Conservation (phyloP, 1,140 invertebrate species). For the Brachionus rotundiformis region DNA sequence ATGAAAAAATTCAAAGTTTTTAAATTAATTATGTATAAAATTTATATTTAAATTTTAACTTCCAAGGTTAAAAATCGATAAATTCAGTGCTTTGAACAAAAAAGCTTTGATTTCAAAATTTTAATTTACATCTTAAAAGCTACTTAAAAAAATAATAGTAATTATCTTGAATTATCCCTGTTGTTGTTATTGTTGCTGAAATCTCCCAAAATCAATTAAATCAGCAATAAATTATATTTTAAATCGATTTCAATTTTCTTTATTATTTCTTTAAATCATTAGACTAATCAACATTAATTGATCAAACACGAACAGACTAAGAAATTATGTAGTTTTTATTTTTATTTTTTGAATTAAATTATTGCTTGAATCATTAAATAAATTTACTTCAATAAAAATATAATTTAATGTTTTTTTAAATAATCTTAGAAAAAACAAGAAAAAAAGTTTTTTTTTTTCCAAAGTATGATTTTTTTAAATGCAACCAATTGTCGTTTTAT, state of each 20-base stretch:
- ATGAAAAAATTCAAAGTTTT: background rate
- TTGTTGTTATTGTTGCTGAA: slow-evolving; percentile 11
- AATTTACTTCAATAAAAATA: background rate
- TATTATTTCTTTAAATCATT: background rate
- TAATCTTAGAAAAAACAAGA: background rate
- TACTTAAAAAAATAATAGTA: slow-evolving; percentile 12
- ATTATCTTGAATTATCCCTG: background rate
- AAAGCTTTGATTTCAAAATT: background rate
- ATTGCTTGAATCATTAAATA: background rate
- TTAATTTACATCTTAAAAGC: slow-evolving; percentile 36
- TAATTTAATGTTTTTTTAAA: background rate
- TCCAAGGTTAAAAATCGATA: background rate
- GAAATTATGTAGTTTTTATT: background rate
- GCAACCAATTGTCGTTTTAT: too few relatives aligned
- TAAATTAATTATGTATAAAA: background rate
- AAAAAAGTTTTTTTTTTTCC: background rate
- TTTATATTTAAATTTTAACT: background rate
- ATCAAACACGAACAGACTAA: background rate
- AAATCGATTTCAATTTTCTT: background rate
- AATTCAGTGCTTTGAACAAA: background rate
- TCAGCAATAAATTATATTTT: slow-evolving; percentile 3
- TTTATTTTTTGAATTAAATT: background rate
- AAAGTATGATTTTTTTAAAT: too few relatives aligned
- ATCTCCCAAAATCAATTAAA: slow-evolving; percentile 31
- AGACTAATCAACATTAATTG: background rate